These are phyloP conservation scores for Hyalella azteca DNA, from an alignment of 2,888 invertebrate genomes.

Conservation along the genomic window DNA sequence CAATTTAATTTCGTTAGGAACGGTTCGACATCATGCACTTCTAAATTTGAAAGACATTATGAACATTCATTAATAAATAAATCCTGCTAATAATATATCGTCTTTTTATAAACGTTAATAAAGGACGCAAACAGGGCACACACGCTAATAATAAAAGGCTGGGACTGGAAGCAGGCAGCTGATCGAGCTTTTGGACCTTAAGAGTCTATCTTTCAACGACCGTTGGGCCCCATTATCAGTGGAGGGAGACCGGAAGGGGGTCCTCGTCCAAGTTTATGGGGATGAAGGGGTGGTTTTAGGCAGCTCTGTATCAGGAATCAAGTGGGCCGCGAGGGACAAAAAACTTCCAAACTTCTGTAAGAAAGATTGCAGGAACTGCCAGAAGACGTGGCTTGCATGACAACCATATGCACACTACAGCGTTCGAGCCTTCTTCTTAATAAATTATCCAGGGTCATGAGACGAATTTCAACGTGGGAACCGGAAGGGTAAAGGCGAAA, in stretches of 20 bases:
- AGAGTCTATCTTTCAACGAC: constrained; percentile 36
- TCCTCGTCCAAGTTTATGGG: constrained; percentile 37
- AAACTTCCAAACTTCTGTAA: constrained; percentile 35
- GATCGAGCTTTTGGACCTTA: constrained; percentile 28
- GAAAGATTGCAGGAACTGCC: constrained; percentile 32
- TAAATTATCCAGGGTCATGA: too few species aligned
- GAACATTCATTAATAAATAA: too few species aligned
- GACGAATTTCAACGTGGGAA: too few species aligned
- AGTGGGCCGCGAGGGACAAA: constrained; percentile 36
- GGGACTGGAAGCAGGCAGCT: background rate
- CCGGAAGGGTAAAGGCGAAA: too few species aligned
- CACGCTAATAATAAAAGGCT: constrained; percentile 7
- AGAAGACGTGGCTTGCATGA: constrained; percentile 35
- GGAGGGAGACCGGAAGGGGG: constrained; percentile 36
- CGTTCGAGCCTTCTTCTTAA: too few species aligned
- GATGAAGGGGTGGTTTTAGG: constrained; percentile 37
- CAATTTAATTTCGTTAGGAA: too few species aligned
- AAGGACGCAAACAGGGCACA: background rate
- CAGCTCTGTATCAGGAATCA: constrained; percentile 37
- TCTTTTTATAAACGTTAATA: too few species aligned
- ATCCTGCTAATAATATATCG: too few species aligned
- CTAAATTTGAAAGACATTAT: too few species aligned
- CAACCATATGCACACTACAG: constrained; percentile 15
- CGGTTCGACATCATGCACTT: too few species aligned
- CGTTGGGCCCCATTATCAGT: constrained; percentile 32